These are phyloP conservation scores for Cistogaster globosa DNA, from an alignment of 2,888 invertebrate genomes.

Conservation along the genomic window DNA sequence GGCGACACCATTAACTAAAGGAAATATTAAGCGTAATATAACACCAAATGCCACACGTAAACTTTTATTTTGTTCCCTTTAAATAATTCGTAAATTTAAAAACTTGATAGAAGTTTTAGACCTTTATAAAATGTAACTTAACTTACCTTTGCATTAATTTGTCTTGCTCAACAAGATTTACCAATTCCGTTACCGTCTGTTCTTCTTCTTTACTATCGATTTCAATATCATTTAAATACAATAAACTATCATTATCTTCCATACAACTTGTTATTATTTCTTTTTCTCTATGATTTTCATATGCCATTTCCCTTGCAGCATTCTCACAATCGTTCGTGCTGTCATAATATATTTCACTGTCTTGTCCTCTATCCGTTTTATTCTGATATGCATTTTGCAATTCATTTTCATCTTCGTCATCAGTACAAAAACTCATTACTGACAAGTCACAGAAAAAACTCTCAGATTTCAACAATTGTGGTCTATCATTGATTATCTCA, in stretches of 20 bases:
- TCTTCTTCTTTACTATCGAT: conserved; percentile 79
- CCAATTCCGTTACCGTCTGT: conserved; percentile 77
- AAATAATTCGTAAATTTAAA: not conserved
- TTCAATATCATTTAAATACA: conserved; percentile 76
- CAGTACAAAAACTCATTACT: conserved; percentile 34
- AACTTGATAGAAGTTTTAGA: too few relatives aligned
- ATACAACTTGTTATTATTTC: not conserved
- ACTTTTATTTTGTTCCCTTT: conserved; percentile 77
- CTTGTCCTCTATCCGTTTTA: conserved; percentile 22
- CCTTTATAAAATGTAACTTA: not conserved
- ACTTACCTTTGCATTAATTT: conserved; percentile 77
- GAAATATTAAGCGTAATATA: conserved; percentile 80
- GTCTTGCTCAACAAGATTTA: conserved; percentile 75
- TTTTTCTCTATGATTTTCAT: not conserved
- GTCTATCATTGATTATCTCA: not conserved
- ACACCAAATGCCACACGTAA: conserved; percentile 81
- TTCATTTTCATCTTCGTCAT: conserved; percentile 36
- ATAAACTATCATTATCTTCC: conserved; percentile 66
- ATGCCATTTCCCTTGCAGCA: not conserved
- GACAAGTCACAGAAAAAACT: conserved; percentile 39
- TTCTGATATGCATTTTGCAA: conserved; percentile 17
- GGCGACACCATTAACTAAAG: conserved; percentile 80
- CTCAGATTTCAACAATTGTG: conserved; percentile 22
- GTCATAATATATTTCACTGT: conserved; percentile 52
- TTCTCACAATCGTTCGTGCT: conserved; percentile 49